Base-by-base conservation (phyloP, 2,888 invertebrate genomes). In the Cephus runcator region DNA sequence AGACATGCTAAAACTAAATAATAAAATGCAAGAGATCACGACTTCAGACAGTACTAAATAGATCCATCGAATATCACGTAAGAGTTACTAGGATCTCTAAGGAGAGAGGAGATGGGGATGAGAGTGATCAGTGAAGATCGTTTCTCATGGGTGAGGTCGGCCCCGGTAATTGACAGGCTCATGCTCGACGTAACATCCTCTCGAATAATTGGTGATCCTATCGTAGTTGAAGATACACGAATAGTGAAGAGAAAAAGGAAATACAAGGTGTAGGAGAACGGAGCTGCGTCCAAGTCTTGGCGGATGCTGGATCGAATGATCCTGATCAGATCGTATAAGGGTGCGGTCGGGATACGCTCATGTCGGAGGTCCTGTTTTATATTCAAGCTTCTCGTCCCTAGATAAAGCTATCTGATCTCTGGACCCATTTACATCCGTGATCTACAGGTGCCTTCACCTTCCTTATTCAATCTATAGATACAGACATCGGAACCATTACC, bases 141-240 rank as follows among this genome's bases (percentile, higher is more conserved):
- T 88, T 87, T 85, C 85, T 87, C 85, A 85, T 85, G 87, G 82
- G 30, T 79, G 74, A n/a, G 75, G 82, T 75, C 83, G 82, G 85
- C 84, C 81, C 84, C 83, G 84, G 87, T 90, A 90, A 90, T 89
- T 90, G 89, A 90, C 88, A 88, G 88, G 85, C 85, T 82, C 85
- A 85, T 82, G 82, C 85, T 85, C 85, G 15, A 35, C n/a, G 78
- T 83, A 81, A 82, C 83, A 81, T 83, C 85, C 83, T 80, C 77
- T 83, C 79, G 85, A 88, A 90, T 90, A 90, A 90, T 90, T 89
- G 89, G 89, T 86, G 90, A 90, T 90, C 84, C 86, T 89, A 89
- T 88, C 88, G 84, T 80, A 79, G 69, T 69, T 9, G 73, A 73
- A 56, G 79, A 34, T 76, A 79, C 79, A 76, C 79, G 79, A 76